Conservation (phyloP, 1,140 invertebrate genomes). For the Meloidogyne exigua region DNA sequence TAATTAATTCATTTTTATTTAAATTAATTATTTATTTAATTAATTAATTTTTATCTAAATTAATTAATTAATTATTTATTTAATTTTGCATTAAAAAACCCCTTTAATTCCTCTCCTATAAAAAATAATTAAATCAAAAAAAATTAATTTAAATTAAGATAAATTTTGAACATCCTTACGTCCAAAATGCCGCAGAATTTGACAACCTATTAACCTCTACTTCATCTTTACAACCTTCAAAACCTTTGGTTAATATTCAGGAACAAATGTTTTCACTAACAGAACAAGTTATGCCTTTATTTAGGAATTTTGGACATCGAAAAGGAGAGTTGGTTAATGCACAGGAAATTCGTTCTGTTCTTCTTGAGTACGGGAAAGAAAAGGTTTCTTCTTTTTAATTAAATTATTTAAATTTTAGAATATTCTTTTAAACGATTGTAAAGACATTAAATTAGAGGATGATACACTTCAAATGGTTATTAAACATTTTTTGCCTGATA, state of each 20-base stretch:
- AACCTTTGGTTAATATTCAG: neutral
- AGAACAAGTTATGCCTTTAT: slow-evolving; percentile 23
- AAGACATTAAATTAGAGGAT: slow-evolving; percentile 8
- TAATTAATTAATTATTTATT: no score
- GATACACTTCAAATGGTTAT: slow-evolving; percentile 25
- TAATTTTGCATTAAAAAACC: no score
- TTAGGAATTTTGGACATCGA: neutral
- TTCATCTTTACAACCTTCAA: neutral
- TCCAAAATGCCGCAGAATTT: neutral
- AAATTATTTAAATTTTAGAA: neutral
- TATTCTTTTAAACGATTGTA: neutral
- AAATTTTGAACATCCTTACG: slow-evolving; percentile 14
- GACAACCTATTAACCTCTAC: neutral
- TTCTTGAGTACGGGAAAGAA: slow-evolving; percentile 12
- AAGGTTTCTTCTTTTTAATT: neutral
- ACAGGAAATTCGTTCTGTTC: slow-evolving; percentile 1
- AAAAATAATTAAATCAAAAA: no score
- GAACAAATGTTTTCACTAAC: slow-evolving; percentile 22
- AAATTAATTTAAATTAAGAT: no score
- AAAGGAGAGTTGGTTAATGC: slow-evolving; percentile 20
- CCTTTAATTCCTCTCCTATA: no score
- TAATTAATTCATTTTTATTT: neutral
- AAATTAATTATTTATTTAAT: neutral
- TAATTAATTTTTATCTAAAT: neutral
- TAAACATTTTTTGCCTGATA: slow-evolving; percentile 26